These are phyloP conservation scores for Notothenia coriiceps DNA, from an alignment of 2,113 vertebrate species.

Conservation along the genomic window DNA sequence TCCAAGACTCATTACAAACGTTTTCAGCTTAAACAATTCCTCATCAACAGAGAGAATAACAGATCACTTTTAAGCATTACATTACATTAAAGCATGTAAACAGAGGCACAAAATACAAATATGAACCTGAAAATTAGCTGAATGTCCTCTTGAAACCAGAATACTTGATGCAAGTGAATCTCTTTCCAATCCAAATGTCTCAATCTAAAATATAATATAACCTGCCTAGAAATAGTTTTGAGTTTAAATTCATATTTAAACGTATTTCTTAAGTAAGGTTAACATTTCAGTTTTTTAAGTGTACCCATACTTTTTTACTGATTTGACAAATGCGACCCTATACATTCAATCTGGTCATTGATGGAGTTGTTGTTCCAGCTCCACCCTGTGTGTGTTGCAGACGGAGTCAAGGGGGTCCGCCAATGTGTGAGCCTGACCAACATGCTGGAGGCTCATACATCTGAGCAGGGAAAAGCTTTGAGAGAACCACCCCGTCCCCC, in stretches of 20 bases:
- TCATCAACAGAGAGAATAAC: neutral
- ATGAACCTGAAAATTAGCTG: no score
- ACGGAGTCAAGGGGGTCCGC: neutral
- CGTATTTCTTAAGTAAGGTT: no score
- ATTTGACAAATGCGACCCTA: neutral
- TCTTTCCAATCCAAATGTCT: no score
- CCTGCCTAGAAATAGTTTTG: no score
- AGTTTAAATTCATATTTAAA: no score
- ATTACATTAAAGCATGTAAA: no score
- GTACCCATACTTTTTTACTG: neutral
- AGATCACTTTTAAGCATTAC: neutral
- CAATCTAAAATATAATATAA: no score
- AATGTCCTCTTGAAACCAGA: no score
- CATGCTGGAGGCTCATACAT: slow-evolving; percentile 12
- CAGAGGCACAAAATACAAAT: no score
- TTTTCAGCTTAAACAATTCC: neutral
- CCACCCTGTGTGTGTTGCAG: neutral
- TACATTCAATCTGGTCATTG: neutral
- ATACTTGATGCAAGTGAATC: no score
- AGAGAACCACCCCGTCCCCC: slow-evolving; percentile 38
- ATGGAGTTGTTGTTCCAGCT: neutral
- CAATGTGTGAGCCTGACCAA: neutral
- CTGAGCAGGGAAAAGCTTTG: slow-evolving; percentile 50
- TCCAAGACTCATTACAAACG: neutral
- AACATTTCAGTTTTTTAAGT: no score